Evolutionary conservation across 2,113 vertebrate species (phyloP).

Genomic region (Pavo muticus): DNA sequence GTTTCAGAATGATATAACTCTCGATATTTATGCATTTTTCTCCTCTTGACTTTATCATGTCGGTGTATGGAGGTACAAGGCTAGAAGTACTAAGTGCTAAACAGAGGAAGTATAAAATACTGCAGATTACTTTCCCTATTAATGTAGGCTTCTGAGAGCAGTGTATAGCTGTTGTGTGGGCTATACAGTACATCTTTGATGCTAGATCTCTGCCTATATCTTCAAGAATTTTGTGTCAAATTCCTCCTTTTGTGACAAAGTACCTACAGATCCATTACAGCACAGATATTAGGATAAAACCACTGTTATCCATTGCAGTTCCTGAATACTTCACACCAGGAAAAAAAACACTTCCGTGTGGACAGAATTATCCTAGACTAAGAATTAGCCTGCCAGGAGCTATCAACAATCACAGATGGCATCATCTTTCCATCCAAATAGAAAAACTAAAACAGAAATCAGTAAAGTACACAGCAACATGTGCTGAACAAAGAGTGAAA

Average conservation of each 20-base stretch:
- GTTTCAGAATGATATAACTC: neutral
- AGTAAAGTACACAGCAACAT: accelerated
- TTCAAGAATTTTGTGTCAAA: neutral
- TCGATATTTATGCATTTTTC: neutral
- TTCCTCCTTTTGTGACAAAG: neutral
- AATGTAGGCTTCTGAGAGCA: neutral
- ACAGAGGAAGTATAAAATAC: neutral
- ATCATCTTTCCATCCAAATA: neutral
- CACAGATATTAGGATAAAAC: neutral
- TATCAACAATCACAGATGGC: accelerated
- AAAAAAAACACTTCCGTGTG: neutral
- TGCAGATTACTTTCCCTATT: neutral
- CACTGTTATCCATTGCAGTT: neutral
- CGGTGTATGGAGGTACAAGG: neutral
- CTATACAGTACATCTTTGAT: neutral
- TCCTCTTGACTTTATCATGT: neutral
- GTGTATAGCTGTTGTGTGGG: neutral
- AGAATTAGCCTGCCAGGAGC: neutral
- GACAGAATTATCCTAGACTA: neutral
- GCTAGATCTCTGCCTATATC: neutral
- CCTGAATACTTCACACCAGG: neutral
- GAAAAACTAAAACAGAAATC: neutral
- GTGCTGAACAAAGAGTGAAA: neutral
- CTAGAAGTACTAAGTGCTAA: neutral
- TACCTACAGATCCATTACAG: neutral